A percentile compares a stretch with the other conserved stretches of the same genome.
phyloP scores from a whole-genome alignment of 53 echinoderm and acorn worm species.

The Stichopus horrens region DNA sequence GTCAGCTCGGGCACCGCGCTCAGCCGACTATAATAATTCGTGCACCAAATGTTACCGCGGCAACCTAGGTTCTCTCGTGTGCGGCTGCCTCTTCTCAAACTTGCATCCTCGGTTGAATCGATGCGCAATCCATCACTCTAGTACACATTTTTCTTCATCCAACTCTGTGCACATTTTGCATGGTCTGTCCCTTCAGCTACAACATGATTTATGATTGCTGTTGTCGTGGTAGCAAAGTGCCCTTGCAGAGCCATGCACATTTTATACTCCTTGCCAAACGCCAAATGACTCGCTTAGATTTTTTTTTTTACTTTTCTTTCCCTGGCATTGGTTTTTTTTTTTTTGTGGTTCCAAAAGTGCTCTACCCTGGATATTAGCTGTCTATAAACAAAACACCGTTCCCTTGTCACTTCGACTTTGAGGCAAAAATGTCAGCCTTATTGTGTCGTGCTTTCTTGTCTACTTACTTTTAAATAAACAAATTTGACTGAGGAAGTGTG shows the following conservation, averaged over 20 bases:
- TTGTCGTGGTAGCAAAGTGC: not conserved
- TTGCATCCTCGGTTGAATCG: not conserved
- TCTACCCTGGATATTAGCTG: slow-evolving; percentile 30
- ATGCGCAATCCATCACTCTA: slow-evolving; percentile 15
- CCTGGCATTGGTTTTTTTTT: too few relatives aligned
- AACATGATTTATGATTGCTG: not conserved
- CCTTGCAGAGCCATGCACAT: not conserved
- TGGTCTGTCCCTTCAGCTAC: not conserved
- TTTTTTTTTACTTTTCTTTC: not conserved
- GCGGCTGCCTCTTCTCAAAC: too few relatives aligned
- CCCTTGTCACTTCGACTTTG: slow-evolving; percentile 32
- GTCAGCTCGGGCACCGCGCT: too few relatives aligned
- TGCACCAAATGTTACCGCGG: too few relatives aligned
- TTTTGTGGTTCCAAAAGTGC: not conserved
- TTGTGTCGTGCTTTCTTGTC: not conserved
- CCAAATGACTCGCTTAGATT: slow-evolving; percentile 1
- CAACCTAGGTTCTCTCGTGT: too few relatives aligned
- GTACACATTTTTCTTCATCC: slow-evolving; percentile 4
- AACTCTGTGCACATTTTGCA: slow-evolving; percentile 10
- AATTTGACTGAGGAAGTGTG: not conserved
- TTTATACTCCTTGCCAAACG: not conserved
- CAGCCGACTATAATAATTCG: too few relatives aligned
- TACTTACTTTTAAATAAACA: slow-evolving; percentile 22
- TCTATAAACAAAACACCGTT: slow-evolving; percentile 28
- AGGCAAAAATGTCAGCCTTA: slow-evolving; percentile 28